Evolutionary conservation across 2,797 vertebrate species (phyloP), one percentile per base, ranked within the genome.

Genomic region (Anguilla megastoma): DNA sequence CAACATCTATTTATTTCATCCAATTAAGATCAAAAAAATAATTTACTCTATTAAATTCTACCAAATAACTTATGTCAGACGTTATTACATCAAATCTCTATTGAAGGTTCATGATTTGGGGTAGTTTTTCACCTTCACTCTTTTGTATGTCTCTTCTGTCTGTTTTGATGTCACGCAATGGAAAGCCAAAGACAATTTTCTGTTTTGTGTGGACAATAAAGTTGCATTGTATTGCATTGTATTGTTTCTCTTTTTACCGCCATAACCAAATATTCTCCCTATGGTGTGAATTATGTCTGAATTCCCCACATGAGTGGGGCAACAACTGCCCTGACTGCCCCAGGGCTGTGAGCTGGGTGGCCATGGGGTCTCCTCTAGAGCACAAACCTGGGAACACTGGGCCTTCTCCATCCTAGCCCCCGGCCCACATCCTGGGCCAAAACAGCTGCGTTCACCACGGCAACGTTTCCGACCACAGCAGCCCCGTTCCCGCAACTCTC

Each of bases 401-500:
- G 6, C 79, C 79, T 50, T 45, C 45, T 27, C 45, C 41, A 30
- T 48, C 84, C 56, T 79, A 6, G 36, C 36, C 69, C 74, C 84
- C 85, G 87, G 48, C 84, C 87, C 30, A 85, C 56, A 24, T 41
- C 36, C 36, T 24, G 66, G 52, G 71, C 76, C 85, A 30, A 74
- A 76, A 79, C 87, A 90, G 88, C 89, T 85, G 88, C 86, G 74
- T 90, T 54, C 86, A 88, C 87, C 88, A 88, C 69, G 66, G 85
- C 50, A 86, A 86, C 76, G 88, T 89, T 91, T 92, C 90, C 88
- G 76, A 92, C 92, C 92, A 21, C 92, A 90, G 83, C 30, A 91
- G 83, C 30, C 76, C 54, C 21, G 8, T 89, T 84, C 48, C 88
- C 79, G 50, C 30, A 54, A 74, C 63, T 90, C 85, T 89, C 87